These are phyloP conservation scores for Brachionus manjavacas DNA, from an alignment of 1,140 invertebrate genomes.

Conservation along the genomic window DNA sequence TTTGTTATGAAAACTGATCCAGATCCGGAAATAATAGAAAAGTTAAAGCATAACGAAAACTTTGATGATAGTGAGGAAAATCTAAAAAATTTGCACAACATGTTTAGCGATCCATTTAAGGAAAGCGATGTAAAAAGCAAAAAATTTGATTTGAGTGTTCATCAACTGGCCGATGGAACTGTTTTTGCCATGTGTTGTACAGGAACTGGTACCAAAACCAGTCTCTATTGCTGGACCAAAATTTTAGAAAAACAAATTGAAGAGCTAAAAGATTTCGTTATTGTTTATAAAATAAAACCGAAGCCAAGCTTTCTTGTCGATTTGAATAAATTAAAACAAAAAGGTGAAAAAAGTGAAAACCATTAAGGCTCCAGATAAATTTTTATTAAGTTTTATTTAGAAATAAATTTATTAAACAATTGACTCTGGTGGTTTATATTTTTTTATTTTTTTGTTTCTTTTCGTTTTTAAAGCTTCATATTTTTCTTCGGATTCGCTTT, in stretches of 20 bases:
- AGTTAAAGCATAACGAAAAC: conserved; percentile 56
- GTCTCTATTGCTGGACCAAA: conserved; percentile 72
- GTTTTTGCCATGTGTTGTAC: conserved; percentile 80
- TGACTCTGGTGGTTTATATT: not conserved
- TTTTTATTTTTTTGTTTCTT: not conserved
- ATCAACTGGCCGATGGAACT: conserved; percentile 88
- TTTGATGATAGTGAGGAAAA: conserved; percentile 45
- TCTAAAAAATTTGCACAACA: not conserved
- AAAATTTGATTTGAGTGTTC: conserved; percentile 59
- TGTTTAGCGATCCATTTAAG: conserved; percentile 7
- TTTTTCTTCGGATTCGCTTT: not conserved
- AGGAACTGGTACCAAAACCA: conserved; percentile 69
- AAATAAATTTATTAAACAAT: not conserved
- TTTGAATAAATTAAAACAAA: not conserved
- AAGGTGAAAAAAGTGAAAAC: not conserved
- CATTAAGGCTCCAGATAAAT: not conserved
- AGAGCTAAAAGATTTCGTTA: not conserved
- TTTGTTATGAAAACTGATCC: conserved; percentile 74
- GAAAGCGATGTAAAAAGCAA: conserved; percentile 45
- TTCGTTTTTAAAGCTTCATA: not conserved
- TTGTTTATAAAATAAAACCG: conserved; percentile 15
- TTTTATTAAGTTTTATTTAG: not conserved
- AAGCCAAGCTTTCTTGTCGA: conserved; percentile 2
- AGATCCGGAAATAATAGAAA: conserved; percentile 48
- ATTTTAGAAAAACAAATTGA: conserved; percentile 55